Base-by-base conservation (phyloP, 1,140 invertebrate species). In the Drosophila nikananu region DNA sequence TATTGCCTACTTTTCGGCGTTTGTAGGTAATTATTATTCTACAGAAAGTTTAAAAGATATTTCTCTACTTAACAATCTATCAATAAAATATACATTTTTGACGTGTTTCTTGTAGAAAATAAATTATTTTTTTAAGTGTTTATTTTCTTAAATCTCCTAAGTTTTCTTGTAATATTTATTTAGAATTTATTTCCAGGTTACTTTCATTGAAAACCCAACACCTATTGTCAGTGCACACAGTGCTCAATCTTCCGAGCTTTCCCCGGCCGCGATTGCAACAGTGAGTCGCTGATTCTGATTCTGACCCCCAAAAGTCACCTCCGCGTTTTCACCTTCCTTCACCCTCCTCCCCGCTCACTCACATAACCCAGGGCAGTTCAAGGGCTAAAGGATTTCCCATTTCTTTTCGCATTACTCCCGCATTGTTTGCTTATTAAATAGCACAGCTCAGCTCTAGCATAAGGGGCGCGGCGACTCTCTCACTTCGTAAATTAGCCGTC, bases 371-470 rank as follows among this genome's bases (percentile, higher is more conserved):
- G 41, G 62, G 62, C 72, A 66, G 46, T 54, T 76, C 35, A 57
- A 76, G 70, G 55, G 58, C 59, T 41, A 74, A 67, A 68, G 72
- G 62, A 77, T 77, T 61, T 67, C 32, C 58, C 65, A 68, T 78
- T 77, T 67, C 63, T 68, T 78, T 78, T 68, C 73, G 57, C 71
- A 77, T 77, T 77, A 58, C 68, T 70, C 65, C 65, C 51, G 49
- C 68, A 78, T 70, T 78, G 74, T 71, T 78, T 71, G 75, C 75
- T 61, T 78, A 78, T 78, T 78, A 71, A 71, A 78, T 70, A 78
- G 65, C 44, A 68, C 35, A 49, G 41, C 42, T 12, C n/a, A 19
- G 8, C 46, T 25, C 46, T 7, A 19, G 25, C 41, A 35, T 12
- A 27, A 3, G 39, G 51, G 51, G 32, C 44, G 39, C 32, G 25